Base-by-base conservation (phyloP, 2,797 vertebrate species). In the Sandelia bainsii region DNA sequence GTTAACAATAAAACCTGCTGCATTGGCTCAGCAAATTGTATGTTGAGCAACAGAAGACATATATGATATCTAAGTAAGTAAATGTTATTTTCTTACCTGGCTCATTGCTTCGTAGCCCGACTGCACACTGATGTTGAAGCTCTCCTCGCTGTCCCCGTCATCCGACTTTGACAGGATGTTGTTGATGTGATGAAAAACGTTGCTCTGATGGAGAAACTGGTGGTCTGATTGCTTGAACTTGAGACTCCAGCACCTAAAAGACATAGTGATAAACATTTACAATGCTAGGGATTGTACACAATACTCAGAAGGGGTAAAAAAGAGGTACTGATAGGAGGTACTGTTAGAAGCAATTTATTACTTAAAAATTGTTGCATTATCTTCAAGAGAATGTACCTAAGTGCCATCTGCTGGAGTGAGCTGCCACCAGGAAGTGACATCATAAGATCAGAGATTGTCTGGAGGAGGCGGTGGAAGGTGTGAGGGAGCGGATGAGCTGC, bases 161-260 rank as follows among this genome's bases (percentile, higher is more conserved):
- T 99, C 98, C 1, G 98, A 99, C 92, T 99, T 99, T 49, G 98
- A 99, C 82, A 99, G 93, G 88, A 99, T 99, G 74, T 99, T 99
- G 92, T 99, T 99, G 90, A 99, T 99, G 89, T 99, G 98, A 93
- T 99, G 98, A 89, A 99, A 99, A 77, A 99, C 98, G n/a, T 99
- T 99, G 92, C 98, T 99, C 87, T 99, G 98, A 85, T 99, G 98
- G 80, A 99, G 95, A 87, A 99, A 99, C 83, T 99, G 98, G 80
- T 99, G 98, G 91, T 99, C 98, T 0, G 98, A 99, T 79, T 99
- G 98, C 85, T 99, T 99, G 91, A 99, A 99, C 91, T 99, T 99
- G 65, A 99, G 97, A 91, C 98, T 99, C 98, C 98, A 99, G 86
- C 98, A 99, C 77, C 98, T 99, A 80, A 51, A 80, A 92, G 23